A percentile compares a stretch with the other conserved stretches of the same genome.
phyloP scores from a whole-genome alignment of 2,797 vertebrate species.

The Trichosurus vulpecula region DNA sequence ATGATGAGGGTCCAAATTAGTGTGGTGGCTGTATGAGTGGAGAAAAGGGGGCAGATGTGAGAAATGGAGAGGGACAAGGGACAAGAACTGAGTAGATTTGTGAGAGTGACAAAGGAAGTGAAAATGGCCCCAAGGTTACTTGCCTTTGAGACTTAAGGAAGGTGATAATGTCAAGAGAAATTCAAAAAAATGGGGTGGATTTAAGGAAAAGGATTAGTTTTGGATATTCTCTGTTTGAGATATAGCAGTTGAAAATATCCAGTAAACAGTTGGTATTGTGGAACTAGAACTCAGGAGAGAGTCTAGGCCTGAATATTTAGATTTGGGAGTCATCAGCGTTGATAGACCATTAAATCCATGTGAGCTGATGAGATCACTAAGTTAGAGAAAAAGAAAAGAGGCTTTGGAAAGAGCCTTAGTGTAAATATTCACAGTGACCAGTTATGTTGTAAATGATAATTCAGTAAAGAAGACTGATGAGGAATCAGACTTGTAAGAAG shows the following conservation, averaged over 20 bases:
- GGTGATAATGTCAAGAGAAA: neutral
- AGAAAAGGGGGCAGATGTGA: neutral
- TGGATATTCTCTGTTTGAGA: neutral
- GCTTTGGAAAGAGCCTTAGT: neutral
- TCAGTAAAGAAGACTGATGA: neutral
- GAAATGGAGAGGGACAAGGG: neutral
- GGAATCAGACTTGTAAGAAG: neutral
- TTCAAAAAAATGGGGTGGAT: neutral
- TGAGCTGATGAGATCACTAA: neutral
- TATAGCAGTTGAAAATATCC: neutral
- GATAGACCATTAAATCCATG: neutral
- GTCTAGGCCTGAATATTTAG: neutral
- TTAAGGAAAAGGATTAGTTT: neutral
- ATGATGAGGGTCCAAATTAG: neutral
- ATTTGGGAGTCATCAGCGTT: neutral
- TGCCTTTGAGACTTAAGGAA: neutral
- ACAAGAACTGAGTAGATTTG: neutral
- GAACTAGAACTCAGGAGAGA: neutral
- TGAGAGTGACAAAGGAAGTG: neutral
- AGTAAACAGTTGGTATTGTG: neutral
- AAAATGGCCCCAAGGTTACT: neutral
- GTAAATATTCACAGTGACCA: neutral
- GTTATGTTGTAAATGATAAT: neutral
- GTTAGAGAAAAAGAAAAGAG: neutral
- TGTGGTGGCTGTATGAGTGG: neutral